Conservation (phyloP, 2,888 invertebrate species). For the Conops quadrifasciatus region DNA sequence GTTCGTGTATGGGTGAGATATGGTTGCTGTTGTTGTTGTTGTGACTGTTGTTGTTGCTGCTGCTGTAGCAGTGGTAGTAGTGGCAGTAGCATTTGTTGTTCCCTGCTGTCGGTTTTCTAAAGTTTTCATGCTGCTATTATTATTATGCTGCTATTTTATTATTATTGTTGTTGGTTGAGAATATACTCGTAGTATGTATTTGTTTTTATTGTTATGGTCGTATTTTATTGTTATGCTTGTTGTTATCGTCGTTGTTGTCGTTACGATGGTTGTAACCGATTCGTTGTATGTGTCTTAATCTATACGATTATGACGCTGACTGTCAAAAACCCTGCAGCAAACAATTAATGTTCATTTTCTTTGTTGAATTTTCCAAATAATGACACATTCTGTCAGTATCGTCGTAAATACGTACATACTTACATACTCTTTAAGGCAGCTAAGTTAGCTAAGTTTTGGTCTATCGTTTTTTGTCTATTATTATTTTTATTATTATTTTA, state of each 20-base stretch:
- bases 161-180: slow-evolving; percentile 16
- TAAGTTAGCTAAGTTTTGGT: no score
- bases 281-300: slow-evolving; percentile 31
- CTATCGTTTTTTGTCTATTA: no score
- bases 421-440: no score
- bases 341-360: slow-evolving; percentile 18
- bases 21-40: slow-evolving; percentile 18
- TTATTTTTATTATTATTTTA: no score
- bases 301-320: slow-evolving; percentile 30
- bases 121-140: background rate
- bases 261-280: slow-evolving; percentile 19
- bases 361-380: slow-evolving; percentile 12
- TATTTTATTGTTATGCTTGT: slow-evolving; percentile 7
- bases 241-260: slow-evolving; percentile 16
- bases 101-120: slow-evolving; percentile 1
- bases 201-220: slow-evolving; percentile 25
- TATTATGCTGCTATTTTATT: background rate
- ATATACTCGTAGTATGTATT: slow-evolving; percentile 1
- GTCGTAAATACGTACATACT: no score
- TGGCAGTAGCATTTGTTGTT: no score
- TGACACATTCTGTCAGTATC: no score
- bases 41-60: background rate
- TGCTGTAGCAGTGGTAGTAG: background rate
- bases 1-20: background rate
- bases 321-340: slow-evolving; percentile 13